Evolutionary conservation across 2,797 vertebrate genomes (phyloP).

Genomic region (Pangasius mekongensis): DNA sequence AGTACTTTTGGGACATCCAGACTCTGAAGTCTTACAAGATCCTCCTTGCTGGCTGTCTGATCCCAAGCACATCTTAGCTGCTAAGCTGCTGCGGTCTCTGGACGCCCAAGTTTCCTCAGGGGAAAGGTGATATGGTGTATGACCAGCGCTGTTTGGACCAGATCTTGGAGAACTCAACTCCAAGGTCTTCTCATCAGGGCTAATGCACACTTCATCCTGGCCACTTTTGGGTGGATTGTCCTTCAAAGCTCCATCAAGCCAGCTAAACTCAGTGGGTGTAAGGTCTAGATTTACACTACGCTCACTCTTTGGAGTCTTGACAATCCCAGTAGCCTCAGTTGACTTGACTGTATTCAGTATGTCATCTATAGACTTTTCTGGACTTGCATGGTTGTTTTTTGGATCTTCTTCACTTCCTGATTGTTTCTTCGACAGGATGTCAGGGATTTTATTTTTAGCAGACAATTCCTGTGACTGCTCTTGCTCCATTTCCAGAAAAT

Average conservation of each 20-base stretch:
- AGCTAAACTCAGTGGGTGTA: slow-evolving; percentile 78
- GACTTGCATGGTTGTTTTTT: slow-evolving; percentile 54
- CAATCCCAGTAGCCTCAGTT: slow-evolving; percentile 70
- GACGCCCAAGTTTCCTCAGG: slow-evolving; percentile 77
- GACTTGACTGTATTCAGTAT: slow-evolving; percentile 62
- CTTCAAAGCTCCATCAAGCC: slow-evolving; percentile 75
- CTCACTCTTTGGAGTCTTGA: slow-evolving; percentile 75
- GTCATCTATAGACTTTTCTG: slow-evolving; percentile 58
- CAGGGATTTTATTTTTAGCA: not conserved
- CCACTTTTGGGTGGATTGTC: slow-evolving; percentile 65
- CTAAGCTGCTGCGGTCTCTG: slow-evolving; percentile 68
- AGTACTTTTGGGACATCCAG: slow-evolving; percentile 58
- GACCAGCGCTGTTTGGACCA: slow-evolving; percentile 78
- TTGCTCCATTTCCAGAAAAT: slow-evolving; percentile 70
- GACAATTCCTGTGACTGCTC: slow-evolving; percentile 35
- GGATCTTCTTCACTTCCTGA: slow-evolving; percentile 42
- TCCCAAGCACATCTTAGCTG: slow-evolving; percentile 69
- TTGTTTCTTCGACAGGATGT: not conserved
- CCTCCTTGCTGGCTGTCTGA: slow-evolving; percentile 61
- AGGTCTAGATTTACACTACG: slow-evolving; percentile 76
- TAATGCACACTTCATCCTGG: slow-evolving; percentile 76
- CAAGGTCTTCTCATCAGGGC: slow-evolving; percentile 82
- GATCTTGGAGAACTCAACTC: slow-evolving; percentile 79
- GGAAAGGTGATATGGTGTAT: slow-evolving; percentile 84
- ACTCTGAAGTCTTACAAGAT: slow-evolving; percentile 65